phyloP scores from a whole-genome alignment of 2,797 vertebrate genomes.

The Smutsia temminckii region DNA sequence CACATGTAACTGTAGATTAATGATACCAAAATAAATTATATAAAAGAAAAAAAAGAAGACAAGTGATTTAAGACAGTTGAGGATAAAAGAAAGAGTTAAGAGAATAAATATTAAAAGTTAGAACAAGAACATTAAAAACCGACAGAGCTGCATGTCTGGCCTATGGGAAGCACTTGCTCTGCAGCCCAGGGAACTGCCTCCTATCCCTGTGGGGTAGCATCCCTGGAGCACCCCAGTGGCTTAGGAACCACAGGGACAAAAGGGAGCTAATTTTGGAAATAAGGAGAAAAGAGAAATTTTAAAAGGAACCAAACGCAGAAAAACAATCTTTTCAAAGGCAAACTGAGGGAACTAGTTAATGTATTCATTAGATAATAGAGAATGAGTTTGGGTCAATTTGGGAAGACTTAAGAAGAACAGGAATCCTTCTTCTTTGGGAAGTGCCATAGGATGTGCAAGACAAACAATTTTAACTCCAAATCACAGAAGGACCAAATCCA shows the following conservation, averaged over 20 bases:
- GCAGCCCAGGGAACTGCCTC: neutral
- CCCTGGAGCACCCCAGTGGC: neutral
- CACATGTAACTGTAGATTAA: no score
- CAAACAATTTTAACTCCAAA: neutral
- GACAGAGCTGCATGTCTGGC: neutral
- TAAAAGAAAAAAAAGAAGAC: neutral
- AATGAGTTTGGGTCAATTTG: neutral
- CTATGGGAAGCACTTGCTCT: neutral
- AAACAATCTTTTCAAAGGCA: neutral
- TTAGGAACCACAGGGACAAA: neutral
- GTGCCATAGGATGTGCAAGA: neutral
- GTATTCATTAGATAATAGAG: neutral
- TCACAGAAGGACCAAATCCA: neutral
- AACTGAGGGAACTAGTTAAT: neutral
- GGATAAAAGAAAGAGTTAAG: conserved; percentile 4
- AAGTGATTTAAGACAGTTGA: neutral
- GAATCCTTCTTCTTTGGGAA: neutral
- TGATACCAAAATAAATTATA: no score
- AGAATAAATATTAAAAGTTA: conserved; percentile 27
- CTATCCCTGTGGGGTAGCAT: neutral
- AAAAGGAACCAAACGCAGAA: neutral
- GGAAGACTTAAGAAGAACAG: neutral
- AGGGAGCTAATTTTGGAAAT: neutral
- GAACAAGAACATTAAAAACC: neutral
- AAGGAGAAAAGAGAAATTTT: neutral